Conservation (phyloP, 37 sponge, comb jelly and placozoan species). For the Amphimedon queenslandica region DNA sequence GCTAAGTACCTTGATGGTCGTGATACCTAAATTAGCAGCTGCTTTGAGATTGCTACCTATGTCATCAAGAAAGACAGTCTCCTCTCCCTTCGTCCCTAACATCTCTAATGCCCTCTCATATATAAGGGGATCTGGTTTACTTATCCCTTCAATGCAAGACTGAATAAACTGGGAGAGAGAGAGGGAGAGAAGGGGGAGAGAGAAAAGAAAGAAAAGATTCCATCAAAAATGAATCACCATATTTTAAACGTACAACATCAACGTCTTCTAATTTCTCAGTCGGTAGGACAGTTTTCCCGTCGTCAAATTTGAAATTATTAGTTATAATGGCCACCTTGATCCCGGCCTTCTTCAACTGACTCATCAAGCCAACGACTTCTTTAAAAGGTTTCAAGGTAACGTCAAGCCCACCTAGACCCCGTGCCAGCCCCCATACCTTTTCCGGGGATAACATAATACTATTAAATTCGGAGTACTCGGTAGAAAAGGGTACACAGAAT, state of each 20-base stretch:
- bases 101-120: constrained; percentile 33
- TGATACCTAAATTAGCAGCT: constrained; percentile 46
- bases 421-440: constrained; percentile 18
- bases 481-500: constrained; percentile 31
- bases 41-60: constrained; percentile 63
- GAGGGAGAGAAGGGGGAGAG: constrained; percentile 2
- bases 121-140: constrained; percentile 52
- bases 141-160: constrained; percentile 34
- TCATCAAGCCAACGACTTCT: constrained; percentile 27
- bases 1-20: constrained; percentile 51
- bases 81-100: constrained; percentile 36
- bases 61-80: constrained; percentile 72
- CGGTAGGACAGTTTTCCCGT: constrained; percentile 38
- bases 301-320: constrained; percentile 46
- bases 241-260: constrained; percentile 32
- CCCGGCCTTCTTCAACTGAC: constrained; percentile 6
- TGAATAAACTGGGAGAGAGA: constrained; percentile 36
- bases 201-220: too few relatives aligned
- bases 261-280: constrained; percentile 6
- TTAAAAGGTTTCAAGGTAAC: constrained; percentile 6
- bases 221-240: too few relatives aligned
- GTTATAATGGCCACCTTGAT: constrained; percentile 61
- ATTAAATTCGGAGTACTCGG: constrained; percentile 14
- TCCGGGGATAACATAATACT: constrained; percentile 6
- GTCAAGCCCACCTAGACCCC: constrained; percentile 10